A percentile compares a stretch with the other conserved stretches of the same genome.
phyloP scores from a whole-genome alignment of 2,113 vertebrate genomes.

The Actenoides lindsayi region DNA sequence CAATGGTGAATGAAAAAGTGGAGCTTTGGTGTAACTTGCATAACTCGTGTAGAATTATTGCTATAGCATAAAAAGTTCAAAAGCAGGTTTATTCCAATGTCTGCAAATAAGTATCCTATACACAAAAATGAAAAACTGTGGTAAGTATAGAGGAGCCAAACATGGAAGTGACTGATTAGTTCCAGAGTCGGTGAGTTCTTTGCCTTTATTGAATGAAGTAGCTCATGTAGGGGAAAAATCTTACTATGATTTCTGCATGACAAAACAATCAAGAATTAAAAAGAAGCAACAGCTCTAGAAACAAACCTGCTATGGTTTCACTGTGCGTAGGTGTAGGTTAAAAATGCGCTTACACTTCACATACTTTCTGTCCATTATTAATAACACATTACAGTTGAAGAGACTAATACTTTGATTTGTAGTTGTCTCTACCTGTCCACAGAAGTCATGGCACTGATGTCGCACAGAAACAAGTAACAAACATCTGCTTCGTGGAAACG shows the following conservation, averaged over 20 bases:
- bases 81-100: not conserved
- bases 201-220: not conserved
- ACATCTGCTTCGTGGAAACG: not conserved
- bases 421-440: not conserved
- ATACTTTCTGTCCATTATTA: not conserved
- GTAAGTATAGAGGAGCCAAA: not conserved
- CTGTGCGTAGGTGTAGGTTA: not conserved
- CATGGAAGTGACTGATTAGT: not conserved
- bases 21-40: fast-evolving
- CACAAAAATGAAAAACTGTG: not conserved
- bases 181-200: not conserved
- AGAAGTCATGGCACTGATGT: not conserved
- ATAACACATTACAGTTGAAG: not conserved
- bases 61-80: not conserved
- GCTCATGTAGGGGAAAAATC: not conserved
- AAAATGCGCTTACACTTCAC: not conserved
- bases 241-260: not conserved
- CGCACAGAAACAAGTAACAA: not conserved
- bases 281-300: not conserved
- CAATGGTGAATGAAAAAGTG: not conserved
- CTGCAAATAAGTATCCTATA: not conserved
- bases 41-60: not conserved
- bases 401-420: not conserved
- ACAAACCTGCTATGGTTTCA: not conserved
- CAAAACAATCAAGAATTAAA: not conserved